Evolutionary conservation across 2,113 vertebrate genomes (phyloP), one percentile per base, ranked within the genome.

Genomic region (Apteryx mantelli): DNA sequence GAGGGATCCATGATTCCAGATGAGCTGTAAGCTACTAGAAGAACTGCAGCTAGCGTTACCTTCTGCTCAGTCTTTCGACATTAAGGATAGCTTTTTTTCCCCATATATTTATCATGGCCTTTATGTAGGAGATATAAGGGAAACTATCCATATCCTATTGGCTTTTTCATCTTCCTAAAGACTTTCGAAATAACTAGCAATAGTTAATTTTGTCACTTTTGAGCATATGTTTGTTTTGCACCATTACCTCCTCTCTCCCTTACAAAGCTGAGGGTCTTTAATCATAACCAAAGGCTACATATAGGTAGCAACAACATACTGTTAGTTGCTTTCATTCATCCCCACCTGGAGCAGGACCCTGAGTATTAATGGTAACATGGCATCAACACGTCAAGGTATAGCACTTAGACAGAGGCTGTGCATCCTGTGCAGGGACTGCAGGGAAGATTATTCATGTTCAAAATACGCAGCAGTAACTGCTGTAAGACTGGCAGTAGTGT

Each of bases 401-500:
- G 7, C 34, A 26, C 16, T 2, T 9, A 4, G 14, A 0, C 0
- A 3, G 46, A 66, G 19, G 66, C 36, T 61, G 68, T 0, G 6
- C 0, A 0, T 7, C 1, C 13, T 30, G 18, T 5, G 7, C 15
- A 83, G 40, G 30, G 76, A 68, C 42, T 2, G 3, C 22, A 63
- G 42, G n/a, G 46, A 36, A 48, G 18, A 25, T 6, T 3, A 34
- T 3, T 6, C 32, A 6, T 1, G 8, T 24, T 40, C 58, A 34
- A 19, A 48, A 3, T 1, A 26, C 11, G 3, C 0, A 6, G 8
- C 2, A 24, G 12, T 3, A 26, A 8, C 19, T 2, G 1, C 11
- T 2, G 0, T 2, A 1, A 4, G 7, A 42, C 58, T 4, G 0
- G 6, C 14, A 7, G 40, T 4, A 28, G 3, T 2, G 64, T 2